Evolutionary conservation across 2,113 vertebrate genomes (phyloP), one percentile per base, ranked within the genome.

Genomic region (Holacanthus passer): DNA sequence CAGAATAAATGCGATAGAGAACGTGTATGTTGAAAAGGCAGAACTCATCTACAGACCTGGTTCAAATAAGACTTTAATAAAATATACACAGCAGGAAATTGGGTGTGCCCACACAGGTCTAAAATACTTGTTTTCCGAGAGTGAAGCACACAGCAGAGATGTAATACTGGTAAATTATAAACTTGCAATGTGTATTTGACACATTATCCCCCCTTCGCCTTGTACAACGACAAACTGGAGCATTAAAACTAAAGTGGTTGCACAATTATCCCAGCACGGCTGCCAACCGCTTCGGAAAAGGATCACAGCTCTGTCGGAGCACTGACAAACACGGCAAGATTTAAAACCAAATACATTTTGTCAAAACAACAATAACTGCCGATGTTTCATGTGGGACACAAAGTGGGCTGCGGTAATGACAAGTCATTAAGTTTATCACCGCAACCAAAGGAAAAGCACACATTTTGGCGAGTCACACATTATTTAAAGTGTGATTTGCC

Each of bases 211-310:
- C 39, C 48, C 7, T 27, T 70, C 52, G 20, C 70, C 37, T 47
- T 53, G 56, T 63, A 52, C 67, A 87, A 83, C 73, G 91, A 82
- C 74, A 84, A 78, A 78, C 74, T 55, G 22, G 80, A 78, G 75
- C 79, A 87, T 86, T 85, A 82, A 91, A 91, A 92, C 87, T n/a
- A 88, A 84, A 87, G 72, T 79, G 82, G 79, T 82, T 90, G 86
- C 72, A 79, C 85, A 91, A 91, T 93, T 85, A 92, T 87, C 87
- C 83, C 91, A 73, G 73, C 84, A 72, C 37, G 55, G 76, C 85
- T 75, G 62, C 87, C 76, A 85, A 68, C 56, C 66, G 67, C 82
- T 77, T 83, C 13, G 41, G 69, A 90, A 79, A 81, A 70, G 60
- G 75, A 77, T 83, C 67, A 60, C 74, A n/a, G 58, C 84, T 89